Conservation (phyloP, 2,888 invertebrate species). For the Meteorus cinctellus region DNA sequence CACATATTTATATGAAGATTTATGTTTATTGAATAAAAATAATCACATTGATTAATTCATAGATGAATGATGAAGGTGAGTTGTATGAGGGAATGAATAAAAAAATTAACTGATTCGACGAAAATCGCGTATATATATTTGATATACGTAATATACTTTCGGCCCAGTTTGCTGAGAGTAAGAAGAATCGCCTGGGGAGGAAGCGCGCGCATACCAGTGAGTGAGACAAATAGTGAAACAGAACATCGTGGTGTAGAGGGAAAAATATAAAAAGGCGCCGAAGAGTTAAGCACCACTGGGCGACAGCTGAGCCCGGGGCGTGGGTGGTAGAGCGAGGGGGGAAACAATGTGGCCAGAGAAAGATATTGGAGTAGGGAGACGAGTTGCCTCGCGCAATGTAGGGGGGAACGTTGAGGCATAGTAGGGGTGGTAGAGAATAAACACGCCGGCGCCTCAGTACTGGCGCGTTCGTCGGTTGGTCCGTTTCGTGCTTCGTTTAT, state of each 20-base stretch:
- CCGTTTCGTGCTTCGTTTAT: conserved; percentile 45
- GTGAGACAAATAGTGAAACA: not conserved
- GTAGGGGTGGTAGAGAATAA: conserved; percentile 58
- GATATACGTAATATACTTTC: conserved; percentile 1
- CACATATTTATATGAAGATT: too few relatives aligned
- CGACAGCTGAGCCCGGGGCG: conserved; percentile 51
- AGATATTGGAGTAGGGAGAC: conserved; percentile 18
- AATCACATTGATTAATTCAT: not conserved
- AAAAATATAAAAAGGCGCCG: conserved; percentile 36
- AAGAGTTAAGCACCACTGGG: conserved; percentile 45
- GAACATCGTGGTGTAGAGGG: conserved; percentile 1
- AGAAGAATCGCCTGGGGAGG: not conserved
- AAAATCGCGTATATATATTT: conserved; percentile 8
- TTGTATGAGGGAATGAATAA: not conserved
- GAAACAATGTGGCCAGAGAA: conserved; percentile 35
- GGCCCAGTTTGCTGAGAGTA: conserved; percentile 26
- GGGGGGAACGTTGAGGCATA: conserved; percentile 33
- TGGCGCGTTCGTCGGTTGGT: conserved; percentile 61
- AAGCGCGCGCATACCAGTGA: not conserved
- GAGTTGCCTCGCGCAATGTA: conserved; percentile 20
- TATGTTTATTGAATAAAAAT: too few relatives aligned
- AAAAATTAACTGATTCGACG: not conserved
- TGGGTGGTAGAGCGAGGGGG: conserved; percentile 43
- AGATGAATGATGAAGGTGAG: not conserved
- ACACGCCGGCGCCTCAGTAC: conserved; percentile 71